A percentile compares a stretch with the other conserved stretches of the same genome.
Evolutionary conservation across 1,140 invertebrate genomes (phyloP).

Genomic region (Drosophila ficusphila): DNA sequence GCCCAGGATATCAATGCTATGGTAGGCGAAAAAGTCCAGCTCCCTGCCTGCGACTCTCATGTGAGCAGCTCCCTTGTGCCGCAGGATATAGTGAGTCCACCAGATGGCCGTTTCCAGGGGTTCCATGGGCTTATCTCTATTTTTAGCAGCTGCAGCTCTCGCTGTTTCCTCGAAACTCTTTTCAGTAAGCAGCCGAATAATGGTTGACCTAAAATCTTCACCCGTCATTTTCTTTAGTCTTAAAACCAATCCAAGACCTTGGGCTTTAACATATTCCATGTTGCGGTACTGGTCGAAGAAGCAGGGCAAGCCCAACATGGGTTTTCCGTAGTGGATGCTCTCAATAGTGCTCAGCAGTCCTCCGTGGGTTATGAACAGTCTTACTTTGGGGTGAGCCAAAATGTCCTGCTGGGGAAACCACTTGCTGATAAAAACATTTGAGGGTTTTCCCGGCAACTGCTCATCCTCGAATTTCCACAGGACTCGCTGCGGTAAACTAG

Average conservation of each 20-base stretch:
- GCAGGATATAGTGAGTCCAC: slow-evolving; percentile 87
- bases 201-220: neutral
- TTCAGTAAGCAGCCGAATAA: slow-evolving; percentile 36
- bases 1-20: slow-evolving; percentile 44
- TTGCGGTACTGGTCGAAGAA: slow-evolving; percentile 66
- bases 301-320: slow-evolving; percentile 57
- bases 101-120: slow-evolving; percentile 86
- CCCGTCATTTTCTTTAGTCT: slow-evolving; percentile 10
- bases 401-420: slow-evolving; percentile 85
- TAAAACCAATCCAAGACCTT: slow-evolving; percentile 85
- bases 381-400: slow-evolving; percentile 82
- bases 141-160: slow-evolving; percentile 83
- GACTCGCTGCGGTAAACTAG: slow-evolving; percentile 75
- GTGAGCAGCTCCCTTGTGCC: slow-evolving; percentile 77
- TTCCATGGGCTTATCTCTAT: slow-evolving; percentile 85
- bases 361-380: slow-evolving; percentile 86
- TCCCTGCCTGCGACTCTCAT: slow-evolving; percentile 80
- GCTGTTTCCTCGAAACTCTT: slow-evolving; percentile 25
- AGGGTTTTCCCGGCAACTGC: slow-evolving; percentile 63
- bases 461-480: slow-evolving; percentile 85
- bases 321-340: slow-evolving; percentile 71
- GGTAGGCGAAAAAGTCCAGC: slow-evolving; percentile 44
- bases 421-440: slow-evolving; percentile 88
- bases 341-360: slow-evolving; percentile 85
- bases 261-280: slow-evolving; percentile 32